Percentiles rank a stretch among this genome's conserved stretches.
These are phyloP conservation scores for Drosophila prosaltans DNA, from an alignment of 1,140 invertebrate species.

Conservation along the genomic window DNA sequence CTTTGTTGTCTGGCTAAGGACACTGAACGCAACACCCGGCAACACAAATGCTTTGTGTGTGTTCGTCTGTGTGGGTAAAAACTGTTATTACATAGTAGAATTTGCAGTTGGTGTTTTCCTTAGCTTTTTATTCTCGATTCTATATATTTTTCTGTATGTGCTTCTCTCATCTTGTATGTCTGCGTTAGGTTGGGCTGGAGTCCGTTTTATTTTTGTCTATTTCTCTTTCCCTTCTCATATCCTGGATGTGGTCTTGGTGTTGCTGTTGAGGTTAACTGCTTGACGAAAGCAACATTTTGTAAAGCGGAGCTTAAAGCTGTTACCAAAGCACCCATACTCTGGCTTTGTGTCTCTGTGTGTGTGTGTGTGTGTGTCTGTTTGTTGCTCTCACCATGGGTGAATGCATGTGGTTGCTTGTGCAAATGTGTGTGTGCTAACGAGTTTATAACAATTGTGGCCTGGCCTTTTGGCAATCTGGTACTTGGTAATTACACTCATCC, in stretches of 20 bases:
- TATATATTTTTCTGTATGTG: slow-evolving; percentile 15
- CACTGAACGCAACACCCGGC: slow-evolving; percentile 37
- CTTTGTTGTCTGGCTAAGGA: slow-evolving; percentile 29
- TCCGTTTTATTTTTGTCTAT: not conserved
- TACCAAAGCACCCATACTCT: not conserved
- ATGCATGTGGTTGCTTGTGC: not conserved
- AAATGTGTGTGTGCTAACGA: slow-evolving; percentile 50
- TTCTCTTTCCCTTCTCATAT: not conserved
- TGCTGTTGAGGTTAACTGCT: slow-evolving; percentile 52
- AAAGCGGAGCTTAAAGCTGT: slow-evolving; percentile 52
- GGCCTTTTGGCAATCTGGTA: slow-evolving; percentile 48
- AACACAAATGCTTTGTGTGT: slow-evolving; percentile 32
- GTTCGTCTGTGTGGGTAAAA: slow-evolving; percentile 22
- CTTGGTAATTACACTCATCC: slow-evolving; percentile 54
- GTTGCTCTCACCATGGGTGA: not conserved
- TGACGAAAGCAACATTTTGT: slow-evolving; percentile 64
- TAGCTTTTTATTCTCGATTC: slow-evolving; percentile 26
- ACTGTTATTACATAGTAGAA: slow-evolving; percentile 67
- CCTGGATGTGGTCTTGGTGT: slow-evolving; percentile 18
- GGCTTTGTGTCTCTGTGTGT: not conserved
- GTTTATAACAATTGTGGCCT: slow-evolving; percentile 60
- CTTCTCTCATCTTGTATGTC: slow-evolving; percentile 11
- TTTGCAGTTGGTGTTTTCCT: slow-evolving; percentile 55
- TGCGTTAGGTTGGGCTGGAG: slow-evolving; percentile 21
- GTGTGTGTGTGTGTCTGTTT: slow-evolving; percentile 1